A percentile compares a stretch with the other conserved stretches of the same genome.
Conservation (phyloP, 2,888 invertebrate genomes). For the Lochmaea crataegi region DNA sequence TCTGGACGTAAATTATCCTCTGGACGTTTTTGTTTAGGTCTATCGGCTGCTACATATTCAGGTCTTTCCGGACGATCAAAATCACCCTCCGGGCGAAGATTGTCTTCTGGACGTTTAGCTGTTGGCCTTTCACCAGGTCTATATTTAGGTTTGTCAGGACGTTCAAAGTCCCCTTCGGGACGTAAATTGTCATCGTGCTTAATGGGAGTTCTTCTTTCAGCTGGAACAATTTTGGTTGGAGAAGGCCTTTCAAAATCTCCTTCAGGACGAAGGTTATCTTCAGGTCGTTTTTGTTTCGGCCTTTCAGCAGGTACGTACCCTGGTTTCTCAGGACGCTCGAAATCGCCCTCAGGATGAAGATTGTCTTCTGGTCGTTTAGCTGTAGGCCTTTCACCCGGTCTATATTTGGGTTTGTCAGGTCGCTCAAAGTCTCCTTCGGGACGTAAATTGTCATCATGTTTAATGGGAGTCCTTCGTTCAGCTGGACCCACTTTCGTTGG, state of each 20-base stretch:
- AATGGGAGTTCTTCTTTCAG: slow-evolving; percentile 61
- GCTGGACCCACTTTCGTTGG: slow-evolving; percentile 57
- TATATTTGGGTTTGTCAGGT: too few relatives aligned
- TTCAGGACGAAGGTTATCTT: slow-evolving; percentile 69
- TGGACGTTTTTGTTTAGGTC: slow-evolving; percentile 55
- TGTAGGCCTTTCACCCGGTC: slow-evolving; percentile 55
- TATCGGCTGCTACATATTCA: slow-evolving; percentile 64
- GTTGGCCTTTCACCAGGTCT: slow-evolving; percentile 62
- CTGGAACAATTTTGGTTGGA: slow-evolving; percentile 15
- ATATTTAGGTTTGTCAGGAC: slow-evolving; percentile 60
- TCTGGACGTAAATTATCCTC: slow-evolving; percentile 69
- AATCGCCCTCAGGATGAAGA: slow-evolving; percentile 66
- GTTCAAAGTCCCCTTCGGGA: slow-evolving; percentile 67
- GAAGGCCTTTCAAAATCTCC: slow-evolving; percentile 59
- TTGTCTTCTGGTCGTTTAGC: slow-evolving; percentile 66
- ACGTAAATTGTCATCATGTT: too few relatives aligned
- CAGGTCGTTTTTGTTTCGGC: slow-evolving; percentile 54
- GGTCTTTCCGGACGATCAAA: slow-evolving; percentile 66
- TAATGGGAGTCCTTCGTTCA: too few relatives aligned
- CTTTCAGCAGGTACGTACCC: slow-evolving; percentile 65
- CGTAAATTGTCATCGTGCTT: slow-evolving; percentile 66
- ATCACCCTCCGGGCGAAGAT: slow-evolving; percentile 70
- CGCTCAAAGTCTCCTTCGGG: too few relatives aligned
- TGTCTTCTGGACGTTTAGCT: slow-evolving; percentile 67
- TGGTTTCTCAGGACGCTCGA: slow-evolving; percentile 65